phyloP scores from a whole-genome alignment of 2,113 vertebrate species.

The Crocuta crocuta region DNA sequence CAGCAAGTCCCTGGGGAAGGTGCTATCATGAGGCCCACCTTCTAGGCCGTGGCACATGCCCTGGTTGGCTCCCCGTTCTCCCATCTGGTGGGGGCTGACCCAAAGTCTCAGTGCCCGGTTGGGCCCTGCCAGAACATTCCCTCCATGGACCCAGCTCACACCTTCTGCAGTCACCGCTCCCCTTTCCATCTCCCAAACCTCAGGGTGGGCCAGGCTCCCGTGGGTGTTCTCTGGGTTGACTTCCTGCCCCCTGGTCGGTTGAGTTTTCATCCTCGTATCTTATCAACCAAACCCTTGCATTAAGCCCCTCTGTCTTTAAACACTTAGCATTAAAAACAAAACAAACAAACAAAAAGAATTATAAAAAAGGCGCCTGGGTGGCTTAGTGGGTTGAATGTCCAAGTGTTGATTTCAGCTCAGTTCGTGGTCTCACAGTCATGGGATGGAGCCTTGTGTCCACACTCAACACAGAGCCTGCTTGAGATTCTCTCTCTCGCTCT shows the following conservation, averaged over 20 bases:
- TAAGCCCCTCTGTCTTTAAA: not conserved
- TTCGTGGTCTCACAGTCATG: too few species aligned
- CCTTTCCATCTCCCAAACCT: not conserved
- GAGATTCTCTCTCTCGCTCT: too few species aligned
- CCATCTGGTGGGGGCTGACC: too few species aligned
- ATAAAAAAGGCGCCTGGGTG: too few species aligned
- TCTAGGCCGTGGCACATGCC: not conserved
- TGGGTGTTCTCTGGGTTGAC: too few species aligned
- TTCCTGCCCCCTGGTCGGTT: rapidly evolving
- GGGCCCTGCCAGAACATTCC: not conserved
- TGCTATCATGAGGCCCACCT: too few species aligned
- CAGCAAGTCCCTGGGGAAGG: not conserved
- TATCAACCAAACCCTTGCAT: not conserved
- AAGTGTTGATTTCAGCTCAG: too few species aligned
- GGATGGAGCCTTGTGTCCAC: too few species aligned
- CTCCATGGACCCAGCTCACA: not conserved
- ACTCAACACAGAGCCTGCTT: too few species aligned
- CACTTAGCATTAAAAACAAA: not conserved
- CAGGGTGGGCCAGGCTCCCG: too few species aligned
- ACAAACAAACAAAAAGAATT: too few species aligned
- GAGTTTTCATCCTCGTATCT: not conserved
- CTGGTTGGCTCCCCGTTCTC: not conserved
- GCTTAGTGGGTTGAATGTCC: too few species aligned
- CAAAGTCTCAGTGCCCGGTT: not conserved
- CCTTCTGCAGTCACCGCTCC: not conserved